Evolutionary conservation across 2,888 invertebrate genomes (phyloP), one percentile per base, ranked within the genome.

Genomic region (Elegia similella): DNA sequence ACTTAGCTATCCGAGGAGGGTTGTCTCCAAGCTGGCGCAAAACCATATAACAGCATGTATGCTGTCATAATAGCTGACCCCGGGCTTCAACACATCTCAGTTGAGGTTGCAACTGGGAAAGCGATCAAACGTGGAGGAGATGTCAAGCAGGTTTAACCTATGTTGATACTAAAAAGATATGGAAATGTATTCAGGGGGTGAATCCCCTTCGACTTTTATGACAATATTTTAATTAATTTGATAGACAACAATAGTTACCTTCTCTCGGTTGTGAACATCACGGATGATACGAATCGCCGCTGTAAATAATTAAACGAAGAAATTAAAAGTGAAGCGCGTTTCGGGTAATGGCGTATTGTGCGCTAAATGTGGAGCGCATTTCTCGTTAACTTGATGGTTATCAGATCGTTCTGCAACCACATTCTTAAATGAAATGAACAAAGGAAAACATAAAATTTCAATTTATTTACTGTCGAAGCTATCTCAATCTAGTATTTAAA

Each of bases 291-390:
- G 30, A 48, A 48, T 48, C 29, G 23, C 23, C 5, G 1, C 30
- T 50, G 10, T 34, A 50, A 38, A 50, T 17, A 34, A 50, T 50
- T 34, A 50, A 34, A 50, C 50, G 50, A 17, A 34, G 50, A 50
- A 50, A 50, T 50, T 50, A 50, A 50, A 50, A 50, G 48, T 32
- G 48, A 30, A 32, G 23, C 32, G 47, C 29, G 29, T 13, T 29
- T 8, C 34, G 6, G 6, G 17, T 50, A 50, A 50, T 50, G 15
- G 50, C 50, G 34, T 16, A 50, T 50, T 50, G 50, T 50, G n/a
- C 50, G 10, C 15, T 38, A 50, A 34, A n/a, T n/a, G 34, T 34
- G 34, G 17, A 7, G 10, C 47, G 30, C 13, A 47, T 23, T 23
- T 23, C 12, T 7, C 6, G 48, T 17, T 34, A 50, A 38, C 50